A percentile compares a stretch with the other conserved stretches of the same genome.
These are phyloP conservation scores for Drosophila neonasuta DNA, from an alignment of 2,888 invertebrate genomes.

Conservation along the genomic window DNA sequence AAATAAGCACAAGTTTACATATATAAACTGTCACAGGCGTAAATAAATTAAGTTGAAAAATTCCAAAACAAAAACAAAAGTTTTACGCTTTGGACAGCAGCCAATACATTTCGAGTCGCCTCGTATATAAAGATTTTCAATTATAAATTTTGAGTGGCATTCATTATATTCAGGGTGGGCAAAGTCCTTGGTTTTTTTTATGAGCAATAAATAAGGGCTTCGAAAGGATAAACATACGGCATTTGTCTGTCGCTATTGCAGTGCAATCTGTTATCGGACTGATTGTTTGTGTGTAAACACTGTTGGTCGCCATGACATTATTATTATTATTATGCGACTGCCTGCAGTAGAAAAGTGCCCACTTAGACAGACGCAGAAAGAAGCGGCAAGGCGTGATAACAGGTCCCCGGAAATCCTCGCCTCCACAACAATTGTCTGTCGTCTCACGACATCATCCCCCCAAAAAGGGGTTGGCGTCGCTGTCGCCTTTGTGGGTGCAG, in stretches of 20 bases:
- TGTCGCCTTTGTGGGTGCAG: conserved; percentile 62
- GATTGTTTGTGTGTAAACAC: conserved; percentile 57
- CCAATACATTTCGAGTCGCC: conserved; percentile 46
- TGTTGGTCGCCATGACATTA: conserved; percentile 57
- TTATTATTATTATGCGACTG: conserved; percentile 8
- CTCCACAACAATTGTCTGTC: conserved; percentile 58
- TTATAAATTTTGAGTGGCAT: conserved; percentile 48
- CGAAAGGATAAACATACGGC: conserved; percentile 33
- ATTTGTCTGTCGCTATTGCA: conserved; percentile 33
- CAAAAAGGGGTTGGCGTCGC: conserved; percentile 27
- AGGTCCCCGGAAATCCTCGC: conserved; percentile 58
- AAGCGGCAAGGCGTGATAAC: conserved; percentile 47
- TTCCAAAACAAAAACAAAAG: conserved; percentile 30
- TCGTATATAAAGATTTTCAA: conserved; percentile 30
- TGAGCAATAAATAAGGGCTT: conserved; percentile 42
- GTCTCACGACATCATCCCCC: conserved; percentile 39
- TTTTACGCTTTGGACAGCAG: conserved; percentile 55
- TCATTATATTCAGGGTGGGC: conserved; percentile 5
- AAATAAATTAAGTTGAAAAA: conserved; percentile 55
- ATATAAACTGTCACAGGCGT: conserved; percentile 57
- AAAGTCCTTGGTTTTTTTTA: conserved; percentile 49
- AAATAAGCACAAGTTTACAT: conserved; percentile 5
- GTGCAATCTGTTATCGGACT: conserved; percentile 43
- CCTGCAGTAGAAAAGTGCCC: conserved; percentile 43
- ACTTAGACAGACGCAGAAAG: conserved; percentile 41